Percentiles rank a stretch among this genome's conserved stretches.
Conservation (phyloP, 2,888 invertebrate species). For the Leptogaster cylindrica region DNA sequence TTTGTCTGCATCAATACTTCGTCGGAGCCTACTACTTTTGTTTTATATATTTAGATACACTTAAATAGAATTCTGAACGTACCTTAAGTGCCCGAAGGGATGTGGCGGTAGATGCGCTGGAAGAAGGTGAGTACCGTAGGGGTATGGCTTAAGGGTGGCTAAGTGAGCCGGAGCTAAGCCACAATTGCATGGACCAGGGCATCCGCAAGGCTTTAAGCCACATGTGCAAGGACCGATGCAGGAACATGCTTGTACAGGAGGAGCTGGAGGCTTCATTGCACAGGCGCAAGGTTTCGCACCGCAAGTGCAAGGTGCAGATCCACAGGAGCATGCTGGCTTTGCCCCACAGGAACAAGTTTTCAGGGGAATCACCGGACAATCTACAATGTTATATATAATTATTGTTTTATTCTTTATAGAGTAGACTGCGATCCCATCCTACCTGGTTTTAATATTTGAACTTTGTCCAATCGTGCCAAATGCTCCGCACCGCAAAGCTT, state of each 20-base stretch:
- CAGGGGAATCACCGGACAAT: not conserved
- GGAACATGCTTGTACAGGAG: not conserved
- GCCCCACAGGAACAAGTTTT: not conserved
- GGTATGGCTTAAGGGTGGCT: conserved; percentile 1
- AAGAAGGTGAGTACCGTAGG: too few relatives aligned
- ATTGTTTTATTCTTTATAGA: too few relatives aligned
- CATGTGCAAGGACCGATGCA: not conserved
- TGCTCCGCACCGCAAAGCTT: conserved; percentile 50
- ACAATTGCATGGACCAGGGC: conserved; percentile 8
- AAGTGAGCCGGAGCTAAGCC: not conserved
- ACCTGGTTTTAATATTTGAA: conserved; percentile 54
- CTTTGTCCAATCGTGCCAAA: conserved; percentile 54
- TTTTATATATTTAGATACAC: conserved; percentile 2
- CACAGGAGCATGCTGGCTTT: not conserved
- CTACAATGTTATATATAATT: conserved; percentile 5
- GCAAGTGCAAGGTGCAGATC: not conserved
- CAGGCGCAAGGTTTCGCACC: not conserved
- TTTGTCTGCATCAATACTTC: conserved; percentile 1
- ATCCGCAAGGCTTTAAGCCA: not conserved
- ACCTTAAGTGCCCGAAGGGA: conserved; percentile 18
- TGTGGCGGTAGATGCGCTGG: too few relatives aligned
- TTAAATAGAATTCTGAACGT: conserved; percentile 1
- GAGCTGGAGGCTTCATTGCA: not conserved
- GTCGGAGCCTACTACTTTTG: conserved; percentile 18
- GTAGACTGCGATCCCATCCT: conserved; percentile 40